phyloP scores from a whole-genome alignment of 2,888 invertebrate species.

The Osmoderma eremita region DNA sequence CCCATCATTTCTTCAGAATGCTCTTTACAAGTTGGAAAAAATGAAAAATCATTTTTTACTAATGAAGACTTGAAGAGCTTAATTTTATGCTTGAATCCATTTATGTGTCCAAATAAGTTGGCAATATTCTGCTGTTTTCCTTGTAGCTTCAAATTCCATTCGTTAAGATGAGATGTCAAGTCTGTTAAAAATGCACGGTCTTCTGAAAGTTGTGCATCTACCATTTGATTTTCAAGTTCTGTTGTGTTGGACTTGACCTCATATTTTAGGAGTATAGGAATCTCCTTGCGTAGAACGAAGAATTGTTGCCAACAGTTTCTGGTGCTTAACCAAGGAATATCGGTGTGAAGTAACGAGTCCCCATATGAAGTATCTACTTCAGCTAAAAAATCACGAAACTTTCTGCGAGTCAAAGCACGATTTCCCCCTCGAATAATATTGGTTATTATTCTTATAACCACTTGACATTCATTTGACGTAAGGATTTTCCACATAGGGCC shows the following conservation, averaged over 20 bases:
- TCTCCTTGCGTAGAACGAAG: slow-evolving; percentile 28
- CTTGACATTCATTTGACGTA: no score
- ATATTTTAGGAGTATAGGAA: slow-evolving; percentile 44
- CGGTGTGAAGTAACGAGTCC: no score
- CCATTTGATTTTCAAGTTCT: slow-evolving; percentile 45
- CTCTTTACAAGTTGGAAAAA: slow-evolving; percentile 20
- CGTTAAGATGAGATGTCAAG: slow-evolving; percentile 44
- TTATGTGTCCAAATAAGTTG: slow-evolving; percentile 28
- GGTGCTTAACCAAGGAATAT: no score
- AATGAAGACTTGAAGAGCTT: slow-evolving; percentile 39
- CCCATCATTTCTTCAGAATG: slow-evolving; percentile 45
- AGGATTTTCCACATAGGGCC: no score
- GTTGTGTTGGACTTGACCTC: slow-evolving; percentile 44
- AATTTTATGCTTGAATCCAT: background rate
- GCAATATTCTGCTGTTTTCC: slow-evolving; percentile 40
- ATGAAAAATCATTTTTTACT: slow-evolving; percentile 38
- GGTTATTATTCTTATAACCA: no score
- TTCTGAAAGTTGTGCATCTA: slow-evolving; percentile 43
- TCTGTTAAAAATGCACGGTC: slow-evolving; percentile 39
- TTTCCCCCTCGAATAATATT: no score
- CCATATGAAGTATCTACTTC: no score
- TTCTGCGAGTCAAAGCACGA: no score
- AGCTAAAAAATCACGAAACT: no score
- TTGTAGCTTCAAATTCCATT: slow-evolving; percentile 43
- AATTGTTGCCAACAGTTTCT: no score